A percentile compares a stretch with the other conserved stretches of the same genome.
Conservation (phyloP, 2,888 invertebrate species). For the Ariolimax columbianus region DNA sequence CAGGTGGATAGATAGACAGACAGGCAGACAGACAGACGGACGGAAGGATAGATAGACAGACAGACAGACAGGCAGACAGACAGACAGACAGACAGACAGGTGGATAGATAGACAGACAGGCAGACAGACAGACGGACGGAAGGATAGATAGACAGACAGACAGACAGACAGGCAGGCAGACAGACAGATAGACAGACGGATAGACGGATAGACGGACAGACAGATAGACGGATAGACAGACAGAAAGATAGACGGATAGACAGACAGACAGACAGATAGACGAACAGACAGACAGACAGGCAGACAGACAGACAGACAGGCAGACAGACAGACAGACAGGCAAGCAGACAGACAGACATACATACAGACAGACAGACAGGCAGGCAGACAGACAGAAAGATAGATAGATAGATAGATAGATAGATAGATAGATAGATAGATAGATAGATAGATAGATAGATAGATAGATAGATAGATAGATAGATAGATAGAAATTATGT, state of each 20-base stretch:
- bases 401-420: neutral
- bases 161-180: neutral
- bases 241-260: neutral
- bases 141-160: neutral
- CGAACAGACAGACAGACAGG: neutral
- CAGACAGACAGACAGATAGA: neutral
- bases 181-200: neutral
- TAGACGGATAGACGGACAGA: neutral
- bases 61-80: too few species aligned
- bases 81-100: neutral
- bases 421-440: slow-evolving; percentile 6
- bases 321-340: neutral
- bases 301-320: neutral
- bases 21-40: too few species aligned
- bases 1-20: too few species aligned
- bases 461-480: slow-evolving; percentile 5
- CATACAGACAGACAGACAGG: too few species aligned
- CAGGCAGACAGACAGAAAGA: neutral
- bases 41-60: too few species aligned
- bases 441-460: slow-evolving; percentile 6
- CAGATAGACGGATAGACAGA: neutral
- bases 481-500: neutral
- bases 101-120: neutral
- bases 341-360: too few species aligned
- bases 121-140: neutral